phyloP scores from a whole-genome alignment of 2,113 vertebrate species.

The Saimiri boliviensis region DNA sequence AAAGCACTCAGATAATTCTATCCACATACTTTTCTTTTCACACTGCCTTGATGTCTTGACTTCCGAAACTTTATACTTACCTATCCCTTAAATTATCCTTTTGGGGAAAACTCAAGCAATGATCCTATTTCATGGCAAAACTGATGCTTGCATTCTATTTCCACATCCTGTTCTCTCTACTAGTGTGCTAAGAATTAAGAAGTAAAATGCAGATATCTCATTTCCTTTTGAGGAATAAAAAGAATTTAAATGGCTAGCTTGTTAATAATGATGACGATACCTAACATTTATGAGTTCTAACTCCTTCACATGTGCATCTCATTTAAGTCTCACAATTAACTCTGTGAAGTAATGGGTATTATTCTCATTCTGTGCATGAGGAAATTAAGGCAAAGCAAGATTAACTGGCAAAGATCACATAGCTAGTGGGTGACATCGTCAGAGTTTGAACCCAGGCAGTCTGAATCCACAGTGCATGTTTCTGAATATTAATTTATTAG shows the following conservation, averaged over 20 bases:
- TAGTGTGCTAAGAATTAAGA: background rate
- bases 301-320: background rate
- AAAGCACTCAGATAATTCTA: slow-evolving; percentile 5
- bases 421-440: background rate
- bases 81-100: background rate
- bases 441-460: background rate
- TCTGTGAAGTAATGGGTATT: background rate
- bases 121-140: background rate
- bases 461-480: background rate
- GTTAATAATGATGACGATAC: background rate
- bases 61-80: background rate
- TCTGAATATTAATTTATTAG: background rate
- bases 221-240: background rate
- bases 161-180: background rate
- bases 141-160: background rate
- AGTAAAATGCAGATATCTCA: background rate
- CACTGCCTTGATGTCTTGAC: background rate
- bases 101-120: background rate
- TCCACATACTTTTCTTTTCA: background rate
- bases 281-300: background rate
- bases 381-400: background rate
- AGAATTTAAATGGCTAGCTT: background rate
- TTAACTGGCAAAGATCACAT: background rate
- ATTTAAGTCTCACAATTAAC: background rate
- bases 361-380: background rate